Evolutionary conservation across 2,888 invertebrate species (phyloP).

Genomic region (Cotesia congregata): DNA sequence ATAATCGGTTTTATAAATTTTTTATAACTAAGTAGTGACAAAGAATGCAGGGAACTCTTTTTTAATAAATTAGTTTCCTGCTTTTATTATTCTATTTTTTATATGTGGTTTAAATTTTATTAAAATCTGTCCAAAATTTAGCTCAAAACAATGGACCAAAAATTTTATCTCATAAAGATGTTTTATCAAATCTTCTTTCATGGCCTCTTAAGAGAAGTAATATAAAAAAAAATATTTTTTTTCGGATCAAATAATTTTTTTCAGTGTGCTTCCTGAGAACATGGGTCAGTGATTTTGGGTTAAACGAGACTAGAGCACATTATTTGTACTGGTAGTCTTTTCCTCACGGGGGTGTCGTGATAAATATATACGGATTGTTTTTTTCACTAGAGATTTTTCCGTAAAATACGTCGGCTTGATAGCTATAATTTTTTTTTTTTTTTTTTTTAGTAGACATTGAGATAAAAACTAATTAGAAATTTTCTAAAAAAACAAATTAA

Average conservation of each 20-base stretch:
- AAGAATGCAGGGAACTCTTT: too few species aligned
- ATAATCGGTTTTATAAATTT: too few species aligned
- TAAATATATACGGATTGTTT: not conserved
- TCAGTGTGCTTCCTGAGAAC: not conserved
- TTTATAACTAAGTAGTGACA: too few species aligned
- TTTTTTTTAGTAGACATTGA: not conserved
- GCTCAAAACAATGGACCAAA: too few species aligned
- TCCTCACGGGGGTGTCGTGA: not conserved
- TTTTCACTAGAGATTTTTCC: not conserved
- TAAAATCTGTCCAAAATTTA: too few species aligned
- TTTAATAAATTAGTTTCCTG: too few species aligned
- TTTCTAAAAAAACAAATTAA: not conserved
- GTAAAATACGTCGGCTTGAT: not conserved
- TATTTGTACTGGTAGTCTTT: not conserved
- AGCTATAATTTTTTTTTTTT: not conserved
- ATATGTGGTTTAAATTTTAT: too few species aligned
- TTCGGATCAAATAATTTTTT: not conserved
- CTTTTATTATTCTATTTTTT: too few species aligned
- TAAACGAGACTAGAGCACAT: not conserved
- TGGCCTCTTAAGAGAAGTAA: not conserved
- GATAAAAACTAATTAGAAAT: not conserved
- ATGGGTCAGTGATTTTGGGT: not conserved
- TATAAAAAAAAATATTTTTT: not conserved
- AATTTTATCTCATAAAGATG: too few species aligned
- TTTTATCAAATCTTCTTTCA: too few species aligned